A percentile compares a stretch with the other conserved stretches of the same genome.
Conservation (phyloP, 2,797 vertebrate species). For the Urophycis tenuis region DNA sequence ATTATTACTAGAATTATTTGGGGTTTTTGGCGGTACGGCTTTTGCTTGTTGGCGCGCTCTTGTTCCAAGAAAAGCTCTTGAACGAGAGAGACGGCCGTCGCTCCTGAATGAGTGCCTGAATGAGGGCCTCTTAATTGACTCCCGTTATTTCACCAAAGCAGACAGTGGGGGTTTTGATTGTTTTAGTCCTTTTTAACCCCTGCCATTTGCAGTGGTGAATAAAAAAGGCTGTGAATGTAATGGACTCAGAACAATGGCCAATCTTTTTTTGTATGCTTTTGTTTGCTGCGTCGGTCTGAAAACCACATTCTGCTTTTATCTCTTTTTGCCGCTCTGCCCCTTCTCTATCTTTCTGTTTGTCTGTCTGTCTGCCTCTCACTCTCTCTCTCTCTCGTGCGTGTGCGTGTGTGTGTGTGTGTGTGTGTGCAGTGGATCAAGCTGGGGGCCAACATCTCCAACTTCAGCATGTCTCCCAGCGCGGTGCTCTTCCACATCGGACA, state of each 20-base stretch:
- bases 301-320: conserved; percentile 35
- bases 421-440: conserved; percentile 90
- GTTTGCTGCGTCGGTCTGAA: background rate
- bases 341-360: conserved; percentile 7
- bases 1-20: background rate
- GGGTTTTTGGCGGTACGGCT: background rate
- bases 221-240: conserved; percentile 32
- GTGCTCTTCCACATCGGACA: conserved; percentile 93
- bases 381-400: background rate
- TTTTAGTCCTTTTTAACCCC: conserved; percentile 33
- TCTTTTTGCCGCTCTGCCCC: conserved; percentile 35
- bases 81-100: background rate
- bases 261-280: background rate
- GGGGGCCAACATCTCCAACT: conserved; percentile 95
- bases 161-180: conserved; percentile 7
- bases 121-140: conserved; percentile 11
- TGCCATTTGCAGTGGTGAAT: conserved; percentile 38
- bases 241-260: conserved; percentile 10
- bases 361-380: background rate
- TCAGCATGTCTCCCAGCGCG: conserved; percentile 92
- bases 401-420: background rate
- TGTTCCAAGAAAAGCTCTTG: background rate
- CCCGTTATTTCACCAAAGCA: conserved; percentile 53
- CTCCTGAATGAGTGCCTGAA: background rate
- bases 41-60: background rate